phyloP scores from a whole-genome alignment of 2,113 vertebrate genomes.

The Cercopithecus mona region DNA sequence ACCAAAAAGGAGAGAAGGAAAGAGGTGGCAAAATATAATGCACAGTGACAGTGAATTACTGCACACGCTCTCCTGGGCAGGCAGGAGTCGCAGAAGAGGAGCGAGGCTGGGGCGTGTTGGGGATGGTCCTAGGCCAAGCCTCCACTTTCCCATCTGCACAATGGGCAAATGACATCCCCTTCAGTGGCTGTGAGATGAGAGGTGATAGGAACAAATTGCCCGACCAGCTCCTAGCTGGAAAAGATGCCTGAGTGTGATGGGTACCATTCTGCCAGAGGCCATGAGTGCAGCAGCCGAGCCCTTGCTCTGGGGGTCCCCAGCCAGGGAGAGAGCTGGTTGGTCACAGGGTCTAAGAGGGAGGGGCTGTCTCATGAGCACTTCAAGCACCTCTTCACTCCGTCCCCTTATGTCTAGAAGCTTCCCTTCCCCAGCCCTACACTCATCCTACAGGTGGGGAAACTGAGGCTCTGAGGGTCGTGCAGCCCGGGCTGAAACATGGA shows the following conservation, averaged over 20 bases:
- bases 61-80: neutral
- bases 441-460: neutral
- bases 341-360: neutral
- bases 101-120: rapidly evolving
- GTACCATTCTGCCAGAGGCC: neutral
- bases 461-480: neutral
- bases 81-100: neutral
- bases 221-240: neutral
- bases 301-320: neutral
- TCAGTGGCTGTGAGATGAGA: neutral
- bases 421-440: neutral
- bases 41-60: neutral
- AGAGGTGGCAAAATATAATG: neutral
- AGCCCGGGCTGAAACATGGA: neutral
- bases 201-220: neutral
- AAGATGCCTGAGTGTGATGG: too few relatives aligned
- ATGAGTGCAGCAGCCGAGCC: rapidly evolving
- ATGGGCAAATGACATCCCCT: rapidly evolving
- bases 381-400: neutral
- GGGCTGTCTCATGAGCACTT: neutral
- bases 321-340: too few relatives aligned
- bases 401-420: neutral
- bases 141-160: neutral
- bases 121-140: neutral
- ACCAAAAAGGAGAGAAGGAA: neutral